Evolutionary conservation across 2,113 vertebrate species (phyloP).

Genomic region (Barnardius zonarius): DNA sequence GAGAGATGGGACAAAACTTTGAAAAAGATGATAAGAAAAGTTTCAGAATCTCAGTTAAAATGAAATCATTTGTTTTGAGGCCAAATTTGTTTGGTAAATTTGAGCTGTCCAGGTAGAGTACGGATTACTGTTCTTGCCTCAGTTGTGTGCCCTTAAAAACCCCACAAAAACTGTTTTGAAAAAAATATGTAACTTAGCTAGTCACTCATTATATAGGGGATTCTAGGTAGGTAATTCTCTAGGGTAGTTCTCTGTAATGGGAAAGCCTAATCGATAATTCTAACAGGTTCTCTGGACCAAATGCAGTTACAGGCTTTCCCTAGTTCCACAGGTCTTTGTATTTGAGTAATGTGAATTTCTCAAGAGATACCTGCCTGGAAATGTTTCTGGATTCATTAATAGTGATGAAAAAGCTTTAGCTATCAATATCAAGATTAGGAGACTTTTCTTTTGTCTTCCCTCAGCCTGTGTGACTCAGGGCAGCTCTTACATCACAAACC

Average conservation of each 20-base stretch:
- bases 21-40: background rate
- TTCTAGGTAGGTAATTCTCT: background rate
- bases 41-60: background rate
- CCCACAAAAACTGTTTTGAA: background rate
- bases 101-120: background rate
- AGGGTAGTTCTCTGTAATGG: background rate
- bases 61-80: background rate
- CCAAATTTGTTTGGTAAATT: background rate
- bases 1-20: background rate
- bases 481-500: background rate
- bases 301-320: background rate
- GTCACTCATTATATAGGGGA: background rate
- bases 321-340: background rate
- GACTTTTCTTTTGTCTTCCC: background rate
- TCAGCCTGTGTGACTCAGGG: background rate
- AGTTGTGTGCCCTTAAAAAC: background rate
- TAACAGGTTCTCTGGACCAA: background rate
- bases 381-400: background rate
- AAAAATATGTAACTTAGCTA: background rate
- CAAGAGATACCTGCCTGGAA: background rate
- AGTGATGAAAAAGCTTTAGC: background rate
- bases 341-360: background rate
- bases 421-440: background rate
- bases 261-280: background rate
- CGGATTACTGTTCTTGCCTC: background rate